phyloP scores from a whole-genome alignment of 64 coral and sea anemone species.

The Orbicella faveolata region DNA sequence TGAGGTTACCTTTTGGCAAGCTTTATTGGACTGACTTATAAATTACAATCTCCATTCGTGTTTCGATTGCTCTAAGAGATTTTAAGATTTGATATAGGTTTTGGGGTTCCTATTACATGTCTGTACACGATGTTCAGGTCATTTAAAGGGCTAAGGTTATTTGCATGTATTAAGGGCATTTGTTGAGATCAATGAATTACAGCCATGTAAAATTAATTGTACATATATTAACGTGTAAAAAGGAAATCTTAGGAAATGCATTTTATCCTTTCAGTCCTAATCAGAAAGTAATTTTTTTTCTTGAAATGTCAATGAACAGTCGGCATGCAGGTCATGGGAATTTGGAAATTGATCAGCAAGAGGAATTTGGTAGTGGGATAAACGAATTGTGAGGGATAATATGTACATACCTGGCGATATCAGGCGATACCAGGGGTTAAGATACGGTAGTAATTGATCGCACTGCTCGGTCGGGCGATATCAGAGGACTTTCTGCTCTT shows the following conservation, averaged over 20 bases:
- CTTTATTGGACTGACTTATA: not conserved
- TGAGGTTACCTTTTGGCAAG: not conserved
- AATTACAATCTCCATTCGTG: not conserved
- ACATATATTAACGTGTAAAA: not conserved
- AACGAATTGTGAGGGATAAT: not conserved
- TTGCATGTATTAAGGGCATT: not conserved
- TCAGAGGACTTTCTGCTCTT: not conserved
- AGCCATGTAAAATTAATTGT: constrained; percentile 15
- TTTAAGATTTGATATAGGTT: not conserved
- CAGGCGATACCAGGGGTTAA: not conserved
- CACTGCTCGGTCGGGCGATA: not conserved
- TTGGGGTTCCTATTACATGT: not conserved
- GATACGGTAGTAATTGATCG: not conserved
- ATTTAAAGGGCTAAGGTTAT: not conserved
- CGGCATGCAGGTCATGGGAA: constrained; percentile 11
- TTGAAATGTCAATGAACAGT: not conserved
- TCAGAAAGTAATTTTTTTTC: not conserved
- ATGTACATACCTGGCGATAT: not conserved
- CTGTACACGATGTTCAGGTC: not conserved
- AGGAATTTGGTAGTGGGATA: not conserved
- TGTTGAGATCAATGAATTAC: not conserved
- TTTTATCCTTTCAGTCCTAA: not conserved
- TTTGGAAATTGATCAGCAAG: not conserved
- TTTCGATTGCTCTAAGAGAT: not conserved
- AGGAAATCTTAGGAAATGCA: not conserved